phyloP scores from a whole-genome alignment of 2,113 vertebrate genomes.

The Charadrius vociferus region DNA sequence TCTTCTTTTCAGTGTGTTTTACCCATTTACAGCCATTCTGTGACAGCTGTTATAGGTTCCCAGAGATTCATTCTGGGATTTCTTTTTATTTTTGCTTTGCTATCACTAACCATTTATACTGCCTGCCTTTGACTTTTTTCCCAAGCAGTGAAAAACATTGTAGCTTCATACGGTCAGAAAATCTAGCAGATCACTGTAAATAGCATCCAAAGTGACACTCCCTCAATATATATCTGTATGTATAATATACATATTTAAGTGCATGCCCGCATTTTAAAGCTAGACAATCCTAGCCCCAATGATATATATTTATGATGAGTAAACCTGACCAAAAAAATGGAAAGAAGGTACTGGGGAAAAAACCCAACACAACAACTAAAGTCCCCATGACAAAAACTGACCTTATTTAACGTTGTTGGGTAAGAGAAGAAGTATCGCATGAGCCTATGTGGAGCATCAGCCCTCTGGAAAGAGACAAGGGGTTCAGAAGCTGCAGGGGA shows the following conservation, averaged over 20 bases:
- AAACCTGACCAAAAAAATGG: not conserved
- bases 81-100: not conserved
- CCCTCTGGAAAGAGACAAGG: not conserved
- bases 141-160: not conserved
- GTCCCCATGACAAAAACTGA: fast-evolving
- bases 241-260: not conserved
- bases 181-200: not conserved
- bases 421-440: not conserved
- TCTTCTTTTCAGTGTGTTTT: not conserved
- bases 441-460: not conserved
- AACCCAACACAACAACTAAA: not conserved
- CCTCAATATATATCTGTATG: not conserved
- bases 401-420: not conserved
- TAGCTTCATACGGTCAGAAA: not conserved
- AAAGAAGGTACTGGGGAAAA: not conserved
- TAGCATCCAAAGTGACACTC: not conserved
- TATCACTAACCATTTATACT: not conserved
- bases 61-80: not conserved
- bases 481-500: not conserved
- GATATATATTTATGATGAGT: not conserved
- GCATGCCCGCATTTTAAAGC: not conserved
- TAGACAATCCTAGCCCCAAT: not conserved
- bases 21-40: not conserved
- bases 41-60: not conserved
- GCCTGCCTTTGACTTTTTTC: not conserved